Conservation (phyloP, 2,113 vertebrate genomes). For the Penelope pileata region DNA sequence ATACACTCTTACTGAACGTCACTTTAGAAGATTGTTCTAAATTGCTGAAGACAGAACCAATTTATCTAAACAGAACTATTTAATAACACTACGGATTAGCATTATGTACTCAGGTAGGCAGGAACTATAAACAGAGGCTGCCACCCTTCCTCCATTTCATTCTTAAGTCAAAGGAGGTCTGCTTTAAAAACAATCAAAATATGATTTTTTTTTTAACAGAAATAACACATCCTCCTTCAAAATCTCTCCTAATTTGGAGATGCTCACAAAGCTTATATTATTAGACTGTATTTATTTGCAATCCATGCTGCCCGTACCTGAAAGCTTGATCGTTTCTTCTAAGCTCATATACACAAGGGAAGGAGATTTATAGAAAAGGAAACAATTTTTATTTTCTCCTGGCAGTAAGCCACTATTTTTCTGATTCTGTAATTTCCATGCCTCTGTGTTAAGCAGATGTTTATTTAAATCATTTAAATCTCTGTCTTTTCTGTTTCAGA, state of each 20-base stretch:
- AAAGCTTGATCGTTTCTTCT: neutral
- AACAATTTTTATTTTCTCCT: neutral
- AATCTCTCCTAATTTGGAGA: neutral
- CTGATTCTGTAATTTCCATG: conserved; percentile 48
- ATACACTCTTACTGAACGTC: conserved; percentile 36
- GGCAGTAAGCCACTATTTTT: conserved; percentile 33
- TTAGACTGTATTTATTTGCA: neutral
- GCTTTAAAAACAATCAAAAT: neutral
- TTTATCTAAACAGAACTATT: conserved; percentile 54
- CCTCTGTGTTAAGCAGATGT: conserved; percentile 62
- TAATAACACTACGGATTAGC: conserved; percentile 4
- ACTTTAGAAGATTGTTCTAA: conserved; percentile 57
- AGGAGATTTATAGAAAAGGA: neutral
- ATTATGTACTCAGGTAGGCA: neutral
- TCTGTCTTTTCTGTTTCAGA: conserved; percentile 63
- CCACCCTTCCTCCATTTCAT: neutral
- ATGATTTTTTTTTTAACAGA: neutral
- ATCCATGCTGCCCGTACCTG: neutral
- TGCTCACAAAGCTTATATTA: neutral
- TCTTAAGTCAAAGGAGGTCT: neutral
- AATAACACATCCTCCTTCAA: neutral
- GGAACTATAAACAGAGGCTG: neutral
- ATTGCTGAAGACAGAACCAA: conserved; percentile 51
- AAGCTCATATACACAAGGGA: neutral
- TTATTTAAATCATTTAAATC: conserved; percentile 77